Evolutionary conservation across 2,113 vertebrate genomes (phyloP).

Genomic region (Peromyscus leucopus): DNA sequence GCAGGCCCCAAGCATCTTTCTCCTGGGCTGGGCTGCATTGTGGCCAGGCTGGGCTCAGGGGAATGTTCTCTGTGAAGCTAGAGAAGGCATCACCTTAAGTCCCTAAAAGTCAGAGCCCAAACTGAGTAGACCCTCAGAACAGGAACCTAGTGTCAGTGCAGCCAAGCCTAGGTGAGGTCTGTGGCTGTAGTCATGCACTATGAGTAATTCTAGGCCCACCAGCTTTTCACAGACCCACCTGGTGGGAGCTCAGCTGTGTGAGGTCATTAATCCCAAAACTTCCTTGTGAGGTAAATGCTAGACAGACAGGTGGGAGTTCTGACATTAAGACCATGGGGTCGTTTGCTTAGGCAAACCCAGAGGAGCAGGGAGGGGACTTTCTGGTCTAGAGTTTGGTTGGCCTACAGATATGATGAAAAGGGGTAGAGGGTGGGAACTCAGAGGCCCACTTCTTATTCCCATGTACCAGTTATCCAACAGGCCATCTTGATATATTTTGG

Average conservation of each 20-base stretch:
- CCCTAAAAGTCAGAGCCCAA: not conserved
- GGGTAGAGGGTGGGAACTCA: not conserved
- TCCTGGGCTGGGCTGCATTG: not conserved
- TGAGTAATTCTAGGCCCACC: not conserved
- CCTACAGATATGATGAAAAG: not conserved
- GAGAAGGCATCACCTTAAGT: not conserved
- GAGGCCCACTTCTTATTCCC: not conserved
- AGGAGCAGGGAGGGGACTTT: not conserved
- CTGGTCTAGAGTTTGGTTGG: not conserved
- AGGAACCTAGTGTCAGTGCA: not conserved
- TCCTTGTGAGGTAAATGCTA: not conserved
- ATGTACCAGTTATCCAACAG: not conserved
- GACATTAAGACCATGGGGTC: not conserved
- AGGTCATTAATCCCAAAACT: not conserved
- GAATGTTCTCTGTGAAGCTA: not conserved
- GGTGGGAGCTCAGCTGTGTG: not conserved
- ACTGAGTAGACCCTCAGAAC: not conserved
- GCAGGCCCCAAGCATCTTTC: not conserved
- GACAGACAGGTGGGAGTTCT: too few species aligned
- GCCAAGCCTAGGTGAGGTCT: not conserved
- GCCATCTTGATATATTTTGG: not conserved
- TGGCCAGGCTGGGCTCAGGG: not conserved
- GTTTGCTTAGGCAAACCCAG: not conserved
- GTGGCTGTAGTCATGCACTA: not conserved
- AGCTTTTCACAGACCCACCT: not conserved